Conservation (phyloP, 2,113 vertebrate species). For the Myotis davidii region DNA sequence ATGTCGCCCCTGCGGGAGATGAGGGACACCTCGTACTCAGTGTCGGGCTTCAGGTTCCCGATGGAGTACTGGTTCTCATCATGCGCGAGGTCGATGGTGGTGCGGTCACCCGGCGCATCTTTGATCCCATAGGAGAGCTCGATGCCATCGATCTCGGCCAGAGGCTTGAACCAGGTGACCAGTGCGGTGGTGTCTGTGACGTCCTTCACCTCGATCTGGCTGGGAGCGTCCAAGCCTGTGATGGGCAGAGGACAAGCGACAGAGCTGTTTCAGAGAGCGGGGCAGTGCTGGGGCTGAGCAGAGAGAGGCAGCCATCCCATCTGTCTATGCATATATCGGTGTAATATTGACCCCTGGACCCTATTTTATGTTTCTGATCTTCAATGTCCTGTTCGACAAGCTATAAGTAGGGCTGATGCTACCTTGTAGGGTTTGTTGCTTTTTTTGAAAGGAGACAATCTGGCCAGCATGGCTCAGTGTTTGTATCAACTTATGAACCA, state of each 20-base stretch:
- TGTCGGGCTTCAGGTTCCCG: constrained; percentile 91
- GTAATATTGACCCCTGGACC: neutral
- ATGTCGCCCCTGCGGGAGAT: constrained; percentile 88
- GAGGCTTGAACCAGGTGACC: constrained; percentile 95
- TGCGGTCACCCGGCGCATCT: constrained; percentile 86
- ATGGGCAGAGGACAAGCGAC: neutral
- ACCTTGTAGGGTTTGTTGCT: neutral
- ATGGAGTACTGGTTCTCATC: constrained; percentile 94
- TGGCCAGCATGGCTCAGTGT: too few species aligned
- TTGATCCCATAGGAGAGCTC: constrained; percentile 91
- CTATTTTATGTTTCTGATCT: neutral
- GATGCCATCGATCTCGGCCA: constrained; percentile 92
- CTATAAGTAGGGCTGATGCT: neutral
- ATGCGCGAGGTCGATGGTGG: constrained; percentile 88
- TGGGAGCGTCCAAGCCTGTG: constrained; percentile 94
- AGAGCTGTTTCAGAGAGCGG: neutral
- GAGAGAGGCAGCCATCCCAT: neutral
- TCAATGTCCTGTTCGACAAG: neutral
- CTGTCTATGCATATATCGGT: neutral
- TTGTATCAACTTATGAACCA: too few species aligned
- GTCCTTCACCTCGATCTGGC: constrained; percentile 93
- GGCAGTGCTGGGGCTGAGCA: neutral
- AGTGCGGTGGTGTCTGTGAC: constrained; percentile 94
- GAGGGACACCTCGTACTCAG: constrained; percentile 92
- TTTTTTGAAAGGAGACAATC: neutral